Conservation (phyloP, 2,113 vertebrate species). For the Ptilonorhynchus violaceus region DNA sequence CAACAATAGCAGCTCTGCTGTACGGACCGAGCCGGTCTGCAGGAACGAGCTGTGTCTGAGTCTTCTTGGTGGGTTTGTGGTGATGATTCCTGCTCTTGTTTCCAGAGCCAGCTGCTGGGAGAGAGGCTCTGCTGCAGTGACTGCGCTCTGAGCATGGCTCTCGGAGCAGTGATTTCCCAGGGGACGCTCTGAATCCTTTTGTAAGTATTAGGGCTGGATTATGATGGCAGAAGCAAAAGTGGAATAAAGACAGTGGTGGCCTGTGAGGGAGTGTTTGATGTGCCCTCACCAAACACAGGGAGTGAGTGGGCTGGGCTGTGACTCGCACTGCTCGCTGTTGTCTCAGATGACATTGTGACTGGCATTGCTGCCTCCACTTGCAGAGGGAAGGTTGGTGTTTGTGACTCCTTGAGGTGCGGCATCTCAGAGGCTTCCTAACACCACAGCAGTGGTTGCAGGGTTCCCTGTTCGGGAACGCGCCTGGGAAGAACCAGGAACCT, state of each 20-base stretch:
- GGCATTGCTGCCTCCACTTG: background rate
- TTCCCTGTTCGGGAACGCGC: background rate
- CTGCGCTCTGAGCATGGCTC: background rate
- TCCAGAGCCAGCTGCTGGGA: background rate
- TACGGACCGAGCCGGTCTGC: background rate
- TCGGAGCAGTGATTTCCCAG: background rate
- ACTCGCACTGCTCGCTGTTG: background rate
- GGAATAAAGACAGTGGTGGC: background rate
- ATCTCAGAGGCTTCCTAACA: background rate
- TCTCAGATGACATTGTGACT: background rate
- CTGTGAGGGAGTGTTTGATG: fast-evolving
- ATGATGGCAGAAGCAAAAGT: background rate
- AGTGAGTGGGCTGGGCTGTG: background rate
- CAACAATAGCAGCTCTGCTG: constrained; percentile 16
- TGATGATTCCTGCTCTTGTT: background rate
- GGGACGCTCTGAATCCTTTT: background rate
- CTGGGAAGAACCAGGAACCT: background rate
- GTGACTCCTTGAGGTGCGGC: background rate
- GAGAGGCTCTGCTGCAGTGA: background rate
- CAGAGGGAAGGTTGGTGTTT: background rate
- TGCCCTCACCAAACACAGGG: background rate
- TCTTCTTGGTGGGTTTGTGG: background rate
- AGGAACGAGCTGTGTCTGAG: background rate
- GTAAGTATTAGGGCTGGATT: background rate
- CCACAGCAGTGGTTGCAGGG: background rate